phyloP scores from a whole-genome alignment of 2,113 vertebrate species.

The Zootoca vivipara region DNA sequence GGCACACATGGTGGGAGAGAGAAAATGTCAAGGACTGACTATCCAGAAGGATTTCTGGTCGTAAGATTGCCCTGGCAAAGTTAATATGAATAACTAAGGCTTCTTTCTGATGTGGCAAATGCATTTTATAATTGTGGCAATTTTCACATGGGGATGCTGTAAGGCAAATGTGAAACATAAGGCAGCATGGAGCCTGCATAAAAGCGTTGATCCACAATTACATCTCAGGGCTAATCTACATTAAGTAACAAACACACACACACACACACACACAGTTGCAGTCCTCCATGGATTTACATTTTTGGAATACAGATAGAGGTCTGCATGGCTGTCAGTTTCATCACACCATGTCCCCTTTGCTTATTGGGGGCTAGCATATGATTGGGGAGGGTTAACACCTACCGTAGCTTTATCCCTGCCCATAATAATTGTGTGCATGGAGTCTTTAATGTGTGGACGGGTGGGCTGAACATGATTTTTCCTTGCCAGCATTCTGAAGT shows the following conservation, averaged over 20 bases:
- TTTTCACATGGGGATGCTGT: background rate
- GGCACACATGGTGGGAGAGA: background rate
- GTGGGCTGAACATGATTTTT: background rate
- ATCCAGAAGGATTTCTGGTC: background rate
- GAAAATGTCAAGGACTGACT: background rate
- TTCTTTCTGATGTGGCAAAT: background rate
- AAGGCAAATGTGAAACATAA: background rate
- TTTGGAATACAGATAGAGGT: background rate
- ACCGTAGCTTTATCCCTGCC: background rate
- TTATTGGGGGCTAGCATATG: background rate
- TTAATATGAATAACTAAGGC: background rate
- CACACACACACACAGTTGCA: no score
- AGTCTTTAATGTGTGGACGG: background rate
- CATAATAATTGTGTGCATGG: background rate
- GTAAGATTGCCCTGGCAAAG: background rate
- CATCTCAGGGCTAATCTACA: background rate
- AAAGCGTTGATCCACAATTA: background rate
- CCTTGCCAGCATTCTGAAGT: background rate
- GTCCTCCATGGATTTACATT: background rate
- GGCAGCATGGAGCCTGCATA: background rate
- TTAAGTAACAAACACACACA: background rate
- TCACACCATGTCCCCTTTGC: background rate
- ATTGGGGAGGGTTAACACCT: background rate
- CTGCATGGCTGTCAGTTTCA: background rate
- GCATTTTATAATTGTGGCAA: background rate